These are phyloP conservation scores for Hoplodrina blanda DNA, from an alignment of 2,888 invertebrate species.

Conservation along the genomic window DNA sequence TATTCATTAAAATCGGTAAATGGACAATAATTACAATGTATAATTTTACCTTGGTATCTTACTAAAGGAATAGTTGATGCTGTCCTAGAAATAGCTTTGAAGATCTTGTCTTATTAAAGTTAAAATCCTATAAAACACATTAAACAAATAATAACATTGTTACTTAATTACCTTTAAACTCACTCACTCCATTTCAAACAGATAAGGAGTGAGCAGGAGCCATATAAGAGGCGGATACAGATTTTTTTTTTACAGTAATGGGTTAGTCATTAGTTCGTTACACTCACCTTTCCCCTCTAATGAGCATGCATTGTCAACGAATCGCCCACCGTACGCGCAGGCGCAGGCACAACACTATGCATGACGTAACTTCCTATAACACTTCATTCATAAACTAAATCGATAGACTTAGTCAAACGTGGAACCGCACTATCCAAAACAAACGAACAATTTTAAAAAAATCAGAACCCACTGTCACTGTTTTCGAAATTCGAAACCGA, in stretches of 20 bases:
- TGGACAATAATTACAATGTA: background rate
- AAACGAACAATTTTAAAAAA: slow-evolving; percentile 54
- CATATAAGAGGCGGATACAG: slow-evolving; percentile 54
- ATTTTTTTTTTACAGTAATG: slow-evolving; percentile 74
- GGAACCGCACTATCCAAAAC: slow-evolving; percentile 69
- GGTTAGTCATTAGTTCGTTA: slow-evolving; percentile 73
- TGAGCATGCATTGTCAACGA: slow-evolving; percentile 88
- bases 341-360: slow-evolving; percentile 87
- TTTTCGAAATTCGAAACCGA: slow-evolving; percentile 56
- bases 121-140: background rate
- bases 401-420: slow-evolving; percentile 71
- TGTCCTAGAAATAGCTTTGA: background rate
- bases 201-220: slow-evolving; percentile 27
- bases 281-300: slow-evolving; percentile 89
- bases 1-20: background rate
- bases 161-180: background rate
- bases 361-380: slow-evolving; percentile 89
- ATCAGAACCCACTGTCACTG: slow-evolving; percentile 60
- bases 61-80: background rate
- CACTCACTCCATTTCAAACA: background rate
- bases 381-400: slow-evolving; percentile 87
- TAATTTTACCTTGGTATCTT: background rate
- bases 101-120: background rate
- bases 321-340: slow-evolving; percentile 75
- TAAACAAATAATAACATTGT: background rate